Percentiles rank a stretch among this genome's conserved stretches.
phyloP scores from a whole-genome alignment of 2,797 vertebrate genomes.

The Gadopsis marmoratus region DNA sequence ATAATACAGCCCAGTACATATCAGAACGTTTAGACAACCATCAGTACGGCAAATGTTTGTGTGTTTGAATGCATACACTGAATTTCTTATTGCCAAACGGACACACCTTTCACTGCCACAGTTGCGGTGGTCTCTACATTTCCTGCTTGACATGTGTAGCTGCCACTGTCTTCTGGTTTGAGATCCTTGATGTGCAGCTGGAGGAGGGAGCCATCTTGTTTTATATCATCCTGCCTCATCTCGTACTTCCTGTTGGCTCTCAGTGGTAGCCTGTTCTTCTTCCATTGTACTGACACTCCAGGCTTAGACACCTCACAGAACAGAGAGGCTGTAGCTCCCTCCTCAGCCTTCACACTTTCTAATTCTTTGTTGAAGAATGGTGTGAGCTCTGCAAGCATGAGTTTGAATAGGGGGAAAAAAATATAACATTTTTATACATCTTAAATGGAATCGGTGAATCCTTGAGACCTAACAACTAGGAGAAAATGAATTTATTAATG shows the following conservation, averaged over 20 bases:
- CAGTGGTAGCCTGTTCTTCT: slow-evolving; percentile 85
- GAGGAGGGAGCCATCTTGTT: slow-evolving; percentile 80
- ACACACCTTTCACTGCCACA: slow-evolving; percentile 70
- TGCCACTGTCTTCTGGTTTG: slow-evolving; percentile 87
- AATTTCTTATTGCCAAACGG: background rate
- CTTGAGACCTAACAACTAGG: too few relatives aligned
- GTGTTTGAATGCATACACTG: background rate
- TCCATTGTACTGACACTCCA: slow-evolving; percentile 82
- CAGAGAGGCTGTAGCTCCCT: slow-evolving; percentile 80
- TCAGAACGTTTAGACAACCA: background rate
- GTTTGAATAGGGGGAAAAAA: too few relatives aligned
- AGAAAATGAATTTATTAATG: too few relatives aligned
- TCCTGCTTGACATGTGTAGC: slow-evolving; percentile 85
- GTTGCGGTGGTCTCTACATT: slow-evolving; percentile 64
- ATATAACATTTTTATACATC: too few relatives aligned
- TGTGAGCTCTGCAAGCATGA: slow-evolving; percentile 57
- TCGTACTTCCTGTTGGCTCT: slow-evolving; percentile 84
- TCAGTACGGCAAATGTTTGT: background rate
- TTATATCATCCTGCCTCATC: slow-evolving; percentile 84
- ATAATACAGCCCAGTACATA: background rate
- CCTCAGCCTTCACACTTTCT: slow-evolving; percentile 81
- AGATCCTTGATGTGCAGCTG: slow-evolving; percentile 86
- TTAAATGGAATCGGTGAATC: too few relatives aligned
- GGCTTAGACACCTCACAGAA: slow-evolving; percentile 87
- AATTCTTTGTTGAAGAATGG: slow-evolving; percentile 85